phyloP scores from a whole-genome alignment of 2,797 vertebrate species.

The Octomys mimax region DNA sequence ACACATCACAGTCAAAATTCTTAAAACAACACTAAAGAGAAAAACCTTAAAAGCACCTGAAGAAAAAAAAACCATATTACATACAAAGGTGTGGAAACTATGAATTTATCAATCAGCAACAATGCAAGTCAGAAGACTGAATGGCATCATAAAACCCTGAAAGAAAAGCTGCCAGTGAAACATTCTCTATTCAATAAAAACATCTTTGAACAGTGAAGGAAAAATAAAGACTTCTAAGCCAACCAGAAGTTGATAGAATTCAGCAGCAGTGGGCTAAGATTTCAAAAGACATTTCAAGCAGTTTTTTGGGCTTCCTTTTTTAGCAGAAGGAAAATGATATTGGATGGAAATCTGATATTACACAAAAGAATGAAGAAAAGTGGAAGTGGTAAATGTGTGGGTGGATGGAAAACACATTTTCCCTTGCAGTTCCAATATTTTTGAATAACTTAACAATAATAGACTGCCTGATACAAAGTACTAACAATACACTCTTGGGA shows the following conservation, averaged over 20 bases:
- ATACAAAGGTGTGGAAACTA: background rate
- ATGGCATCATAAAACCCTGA: background rate
- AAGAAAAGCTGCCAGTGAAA: background rate
- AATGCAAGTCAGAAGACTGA: background rate
- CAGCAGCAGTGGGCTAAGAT: background rate
- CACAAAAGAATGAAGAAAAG: background rate
- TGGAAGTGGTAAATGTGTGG: background rate
- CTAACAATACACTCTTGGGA: background rate
- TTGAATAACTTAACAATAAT: background rate
- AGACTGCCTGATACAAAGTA: background rate
- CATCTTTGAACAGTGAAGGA: background rate
- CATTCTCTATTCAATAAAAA: background rate
- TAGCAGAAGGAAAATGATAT: background rate
- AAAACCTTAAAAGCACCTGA: background rate
- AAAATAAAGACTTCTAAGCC: background rate
- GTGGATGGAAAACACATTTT: background rate
- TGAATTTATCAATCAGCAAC: background rate
- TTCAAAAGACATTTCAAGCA: background rate
- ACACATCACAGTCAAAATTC: background rate
- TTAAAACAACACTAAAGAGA: background rate
- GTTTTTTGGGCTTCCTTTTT: background rate
- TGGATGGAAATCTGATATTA: background rate
- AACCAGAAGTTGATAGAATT: background rate
- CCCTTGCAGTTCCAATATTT: background rate
- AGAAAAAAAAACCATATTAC: background rate